Conservation (phyloP, 2,113 vertebrate genomes). For the western clawed frog (Xenopus tropicalis) region DNA sequence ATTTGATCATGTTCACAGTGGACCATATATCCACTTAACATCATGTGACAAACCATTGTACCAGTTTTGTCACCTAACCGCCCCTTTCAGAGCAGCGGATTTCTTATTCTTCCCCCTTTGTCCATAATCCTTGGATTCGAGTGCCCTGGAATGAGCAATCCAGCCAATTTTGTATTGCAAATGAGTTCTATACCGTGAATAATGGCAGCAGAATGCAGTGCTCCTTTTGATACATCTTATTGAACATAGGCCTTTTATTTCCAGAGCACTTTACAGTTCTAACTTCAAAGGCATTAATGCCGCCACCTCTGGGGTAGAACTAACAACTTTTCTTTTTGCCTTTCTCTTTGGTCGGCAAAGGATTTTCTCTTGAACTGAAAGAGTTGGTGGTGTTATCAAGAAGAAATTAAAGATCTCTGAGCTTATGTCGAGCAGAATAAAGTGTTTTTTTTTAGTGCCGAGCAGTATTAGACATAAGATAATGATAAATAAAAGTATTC, state of each 20-base stretch:
- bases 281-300: constrained; percentile 14
- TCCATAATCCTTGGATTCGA: not conserved
- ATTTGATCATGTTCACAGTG: constrained; percentile 15
- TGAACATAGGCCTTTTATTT: not conserved
- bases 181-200: constrained; percentile 10
- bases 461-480: too few relatives aligned
- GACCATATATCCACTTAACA: constrained; percentile 15
- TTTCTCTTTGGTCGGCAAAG: constrained; percentile 2
- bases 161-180: constrained; percentile 14
- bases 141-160: constrained; percentile 4
- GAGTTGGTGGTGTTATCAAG: too few relatives aligned
- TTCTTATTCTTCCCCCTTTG: too few relatives aligned
- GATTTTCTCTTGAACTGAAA: not conserved
- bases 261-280: not conserved
- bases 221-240: not conserved
- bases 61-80: not conserved
- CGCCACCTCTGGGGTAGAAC: constrained; percentile 6
- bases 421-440: too few relatives aligned
- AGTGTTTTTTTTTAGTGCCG: too few relatives aligned
- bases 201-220: not conserved
- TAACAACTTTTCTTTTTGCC: not conserved
- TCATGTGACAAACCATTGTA: constrained; percentile 17
- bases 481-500: too few relatives aligned
- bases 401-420: too few relatives aligned
- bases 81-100: not conserved